Evolutionary conservation across 1,140 invertebrate genomes (phyloP).

Genomic region (Dufourea novaeangliae): DNA sequence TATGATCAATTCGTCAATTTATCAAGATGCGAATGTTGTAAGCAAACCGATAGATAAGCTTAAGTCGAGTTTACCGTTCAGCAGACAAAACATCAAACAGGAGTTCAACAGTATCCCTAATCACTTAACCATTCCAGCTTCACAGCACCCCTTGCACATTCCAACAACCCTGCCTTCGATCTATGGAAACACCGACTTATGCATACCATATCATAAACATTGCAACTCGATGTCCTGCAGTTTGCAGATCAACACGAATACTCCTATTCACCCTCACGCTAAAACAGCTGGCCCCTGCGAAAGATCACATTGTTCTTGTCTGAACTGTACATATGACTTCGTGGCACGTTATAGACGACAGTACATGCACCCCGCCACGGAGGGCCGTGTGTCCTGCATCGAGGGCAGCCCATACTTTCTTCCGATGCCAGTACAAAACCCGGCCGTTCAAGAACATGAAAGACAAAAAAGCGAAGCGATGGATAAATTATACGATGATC

Average conservation of each 20-base stretch:
- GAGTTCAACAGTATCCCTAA: conserved; percentile 61
- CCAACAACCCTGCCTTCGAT: conserved; percentile 60
- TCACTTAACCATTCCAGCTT: conserved; percentile 63
- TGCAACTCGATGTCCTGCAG: conserved; percentile 68
- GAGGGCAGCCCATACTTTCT: conserved; percentile 73
- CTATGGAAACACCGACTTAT: conserved; percentile 70
- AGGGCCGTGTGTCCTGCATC: conserved; percentile 64
- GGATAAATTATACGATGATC: conserved; percentile 69
- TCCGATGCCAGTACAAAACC: conserved; percentile 66
- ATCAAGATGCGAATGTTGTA: conserved; percentile 46
- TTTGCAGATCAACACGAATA: conserved; percentile 65
- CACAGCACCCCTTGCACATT: no score
- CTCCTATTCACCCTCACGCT: conserved; percentile 59
- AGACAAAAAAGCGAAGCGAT: conserved; percentile 64
- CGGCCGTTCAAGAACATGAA: conserved; percentile 70
- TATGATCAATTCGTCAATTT: conserved; percentile 43
- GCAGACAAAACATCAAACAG: conserved; percentile 71
- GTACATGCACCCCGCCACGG: conserved; percentile 70
- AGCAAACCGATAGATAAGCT: conserved; percentile 51
- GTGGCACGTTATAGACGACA: conserved; percentile 73
- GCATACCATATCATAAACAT: conserved; percentile 72
- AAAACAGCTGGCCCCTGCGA: conserved; percentile 53
- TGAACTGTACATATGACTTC: conserved; percentile 73
- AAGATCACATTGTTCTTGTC: conserved; percentile 63
- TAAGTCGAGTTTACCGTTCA: conserved; percentile 50